Base-by-base conservation (phyloP, 2,113 vertebrate species). In the Propithecus coquereli region DNA sequence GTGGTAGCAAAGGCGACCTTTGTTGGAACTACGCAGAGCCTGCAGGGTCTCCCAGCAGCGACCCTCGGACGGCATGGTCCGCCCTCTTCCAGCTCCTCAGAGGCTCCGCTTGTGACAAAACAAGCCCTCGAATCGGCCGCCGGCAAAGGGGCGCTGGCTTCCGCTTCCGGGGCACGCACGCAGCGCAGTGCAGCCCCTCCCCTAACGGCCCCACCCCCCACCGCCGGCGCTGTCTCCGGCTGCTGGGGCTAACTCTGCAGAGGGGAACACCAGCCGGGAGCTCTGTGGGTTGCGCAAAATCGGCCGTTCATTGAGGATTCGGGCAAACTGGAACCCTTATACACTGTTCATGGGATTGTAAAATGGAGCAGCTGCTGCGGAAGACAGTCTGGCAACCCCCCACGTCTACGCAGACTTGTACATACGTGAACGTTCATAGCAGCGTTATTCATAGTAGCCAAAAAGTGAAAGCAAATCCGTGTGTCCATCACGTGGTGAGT, bases 1-100 rank as follows among this genome's bases (percentile, higher is more conserved):
- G 82, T 96, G 79, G 95, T 99, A 99, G 65, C 16, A 94, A 54
- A 99, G 98, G 59, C 1, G 98, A 59, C 99, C 99, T 94, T 99
- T 99, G 70, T 97, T 92, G 63, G 98, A 99, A 20, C 82, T 52
- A 73, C 98, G 97, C 88, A 99, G 97, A 0, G 99, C 99, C 61
- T 94, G 97, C 95, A 99, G 59, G 0, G 99, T 98, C 45, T 98
- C 96, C 98, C 98, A 98, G 76, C 98, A 98, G 0, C 98, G 98
- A 61, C 95, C n/a, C 91, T 97, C 94, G 0, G 97, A 76, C 34
- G 98, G 94, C 98, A 98, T 98, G 0, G 0, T 37, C 0, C 0
- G 0, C 0, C 1, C 0, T 0, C 0, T 7, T 0, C 2, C 11
- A 6, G 23, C 8, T 4, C 1, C 30, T 7, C 5, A 0, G 1